Base-by-base conservation (phyloP, 2,113 vertebrate genomes). In the Phylloscopus trochilus region DNA sequence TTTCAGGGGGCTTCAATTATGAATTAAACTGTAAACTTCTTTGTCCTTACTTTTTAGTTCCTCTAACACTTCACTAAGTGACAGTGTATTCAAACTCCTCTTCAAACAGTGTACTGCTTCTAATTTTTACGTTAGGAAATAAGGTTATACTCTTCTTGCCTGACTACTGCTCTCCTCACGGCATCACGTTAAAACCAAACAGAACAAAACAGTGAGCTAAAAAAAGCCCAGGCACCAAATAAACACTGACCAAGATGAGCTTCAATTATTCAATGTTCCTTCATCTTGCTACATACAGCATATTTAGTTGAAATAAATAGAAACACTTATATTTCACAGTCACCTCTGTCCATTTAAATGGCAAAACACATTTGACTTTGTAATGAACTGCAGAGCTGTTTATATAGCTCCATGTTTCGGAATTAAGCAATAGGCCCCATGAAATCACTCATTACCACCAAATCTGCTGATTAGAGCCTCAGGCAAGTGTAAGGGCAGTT, bases 361-460 rank as follows among this genome's bases (percentile, higher is more conserved):
- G 81, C 83, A 84, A 92, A 92, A 60, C 44, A 56, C 83, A 89
- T 94, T 82, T 94, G 92, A 95, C 91, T 97, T 89, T 83, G 74
- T 84, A 92, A 96, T 67, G 77, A 92, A 88, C 43, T 47, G 64
- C 74, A 86, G 89, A 87, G 78, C 86, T 94, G 76, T 87, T 97
- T 94, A 86, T 64, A 68, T 3, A 91, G 76, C 62, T 92, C 70
- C 63, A 7, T 78, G 88, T 58, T 91, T 90, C 41, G 90, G 82
- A 97, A 92, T 93, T 83, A 92, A 96, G 88, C 78, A 91, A 77
- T 19, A 85, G 87, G 49, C 75, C 72, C 78, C 70, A 41, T 62
- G 91, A 97, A 97, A 96, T 93, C 77, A 62, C 37, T 91, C 49
- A 82, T 91, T 95, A 93, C 72, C 56, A 80, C 35, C 35, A 76